A percentile compares a stretch with the other conserved stretches of the same genome.
Conservation (phyloP, 2,797 vertebrate species). For the Eulemur rubriventer region DNA sequence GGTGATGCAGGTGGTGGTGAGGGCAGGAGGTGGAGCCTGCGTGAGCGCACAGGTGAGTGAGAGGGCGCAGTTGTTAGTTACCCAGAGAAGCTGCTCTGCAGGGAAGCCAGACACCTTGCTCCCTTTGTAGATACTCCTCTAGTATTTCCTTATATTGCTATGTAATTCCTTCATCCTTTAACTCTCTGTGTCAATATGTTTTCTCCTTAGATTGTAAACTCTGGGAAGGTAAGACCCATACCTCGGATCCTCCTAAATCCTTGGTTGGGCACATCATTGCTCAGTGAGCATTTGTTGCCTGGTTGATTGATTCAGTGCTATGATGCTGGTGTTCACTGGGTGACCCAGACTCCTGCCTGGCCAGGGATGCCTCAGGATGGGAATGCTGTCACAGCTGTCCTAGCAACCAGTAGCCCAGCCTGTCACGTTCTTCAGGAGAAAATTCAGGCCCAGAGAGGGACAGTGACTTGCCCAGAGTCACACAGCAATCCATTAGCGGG, state of each 20-base stretch:
- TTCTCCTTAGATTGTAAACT: background rate
- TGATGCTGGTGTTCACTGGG: background rate
- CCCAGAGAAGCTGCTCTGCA: background rate
- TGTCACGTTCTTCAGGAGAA: background rate
- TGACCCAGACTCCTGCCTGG: background rate
- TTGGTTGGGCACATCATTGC: background rate
- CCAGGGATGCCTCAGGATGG: background rate
- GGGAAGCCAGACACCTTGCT: background rate
- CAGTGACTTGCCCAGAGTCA: background rate
- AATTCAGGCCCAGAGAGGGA: background rate
- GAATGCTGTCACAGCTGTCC: background rate
- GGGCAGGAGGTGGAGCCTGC: background rate
- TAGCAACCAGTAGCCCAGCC: background rate
- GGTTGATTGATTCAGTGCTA: background rate
- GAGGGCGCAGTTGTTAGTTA: background rate
- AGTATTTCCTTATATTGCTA: background rate
- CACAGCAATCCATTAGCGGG: background rate
- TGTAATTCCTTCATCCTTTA: background rate
- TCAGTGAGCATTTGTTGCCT: background rate
- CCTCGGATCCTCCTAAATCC: background rate
- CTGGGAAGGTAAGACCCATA: background rate
- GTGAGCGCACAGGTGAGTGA: background rate
- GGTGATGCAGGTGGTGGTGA: rapidly evolving
- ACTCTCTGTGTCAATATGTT: background rate
- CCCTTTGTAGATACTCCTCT: background rate